phyloP scores from a whole-genome alignment of 2,888 invertebrate species.

The Ceriagrion tenellum region DNA sequence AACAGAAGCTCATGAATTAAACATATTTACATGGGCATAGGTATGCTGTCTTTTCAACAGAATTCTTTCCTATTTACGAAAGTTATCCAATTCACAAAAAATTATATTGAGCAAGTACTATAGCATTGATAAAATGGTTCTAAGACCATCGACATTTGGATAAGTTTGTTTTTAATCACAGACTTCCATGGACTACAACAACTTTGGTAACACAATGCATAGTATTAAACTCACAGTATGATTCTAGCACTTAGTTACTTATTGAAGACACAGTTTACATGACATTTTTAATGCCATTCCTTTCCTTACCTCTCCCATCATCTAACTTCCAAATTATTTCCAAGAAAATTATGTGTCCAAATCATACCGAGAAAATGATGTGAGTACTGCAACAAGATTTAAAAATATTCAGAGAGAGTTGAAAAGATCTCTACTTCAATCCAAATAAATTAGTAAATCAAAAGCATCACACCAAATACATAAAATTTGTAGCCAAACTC shows the following conservation, averaged over 20 bases:
- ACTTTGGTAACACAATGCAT: neutral
- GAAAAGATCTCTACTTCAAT: neutral
- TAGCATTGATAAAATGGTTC: slow-evolving; percentile 6
- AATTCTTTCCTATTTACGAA: neutral
- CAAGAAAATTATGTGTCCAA: neutral
- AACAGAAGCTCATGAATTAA: neutral
- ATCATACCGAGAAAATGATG: neutral
- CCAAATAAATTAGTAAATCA: neutral
- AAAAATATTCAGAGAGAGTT: neutral
- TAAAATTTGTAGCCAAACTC: neutral
- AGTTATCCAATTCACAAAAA: neutral
- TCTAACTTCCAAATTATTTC: neutral
- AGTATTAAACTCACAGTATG: neutral
- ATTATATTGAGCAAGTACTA: neutral
- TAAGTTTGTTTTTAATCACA: neutral
- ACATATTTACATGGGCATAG: neutral
- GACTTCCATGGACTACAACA: slow-evolving; percentile 17
- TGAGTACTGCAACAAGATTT: neutral
- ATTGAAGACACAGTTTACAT: neutral
- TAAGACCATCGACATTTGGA: slow-evolving; percentile 9
- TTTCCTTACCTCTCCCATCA: neutral
- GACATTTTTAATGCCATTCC: neutral
- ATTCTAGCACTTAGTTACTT: neutral
- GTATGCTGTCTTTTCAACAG: slow-evolving; percentile 25
- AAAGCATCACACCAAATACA: neutral